Conservation (phyloP, 2,113 vertebrate species). For the Labeo rohita region DNA sequence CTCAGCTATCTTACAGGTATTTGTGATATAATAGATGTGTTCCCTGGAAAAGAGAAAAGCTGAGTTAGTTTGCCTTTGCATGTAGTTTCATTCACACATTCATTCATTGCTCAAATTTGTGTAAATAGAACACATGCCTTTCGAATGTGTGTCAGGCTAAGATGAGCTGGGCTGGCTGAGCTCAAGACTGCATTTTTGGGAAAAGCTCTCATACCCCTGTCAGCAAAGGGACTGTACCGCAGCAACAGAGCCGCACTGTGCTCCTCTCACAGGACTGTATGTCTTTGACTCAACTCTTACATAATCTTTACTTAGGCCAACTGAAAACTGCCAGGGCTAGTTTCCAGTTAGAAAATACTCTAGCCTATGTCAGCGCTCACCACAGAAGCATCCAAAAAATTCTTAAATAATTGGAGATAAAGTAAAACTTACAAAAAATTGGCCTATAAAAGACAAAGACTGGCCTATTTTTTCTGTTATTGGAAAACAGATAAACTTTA, state of each 20-base stretch:
- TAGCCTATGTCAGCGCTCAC: neutral
- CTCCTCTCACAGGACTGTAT: constrained; percentile 61
- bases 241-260: constrained; percentile 71
- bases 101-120: neutral
- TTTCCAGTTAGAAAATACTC: neutral
- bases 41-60: constrained; percentile 32
- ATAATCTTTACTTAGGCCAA: constrained; percentile 54
- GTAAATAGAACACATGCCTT: neutral
- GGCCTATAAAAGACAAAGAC: too few species aligned
- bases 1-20: neutral
- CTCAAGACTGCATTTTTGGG: constrained; percentile 10
- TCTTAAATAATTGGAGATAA: neutral
- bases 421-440: neutral
- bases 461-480: neutral
- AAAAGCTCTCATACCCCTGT: constrained; percentile 43
- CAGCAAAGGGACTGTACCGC: constrained; percentile 46
- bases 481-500: neutral
- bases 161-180: neutral
- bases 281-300: constrained; percentile 68
- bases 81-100: neutral
- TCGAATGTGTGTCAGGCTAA: neutral
- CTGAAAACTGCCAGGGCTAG: neutral
- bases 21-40: neutral
- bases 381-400: neutral
- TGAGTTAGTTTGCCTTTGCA: neutral